These are phyloP conservation scores for Drosophila anomelani DNA, from an alignment of 2,888 invertebrate species.

Conservation along the genomic window DNA sequence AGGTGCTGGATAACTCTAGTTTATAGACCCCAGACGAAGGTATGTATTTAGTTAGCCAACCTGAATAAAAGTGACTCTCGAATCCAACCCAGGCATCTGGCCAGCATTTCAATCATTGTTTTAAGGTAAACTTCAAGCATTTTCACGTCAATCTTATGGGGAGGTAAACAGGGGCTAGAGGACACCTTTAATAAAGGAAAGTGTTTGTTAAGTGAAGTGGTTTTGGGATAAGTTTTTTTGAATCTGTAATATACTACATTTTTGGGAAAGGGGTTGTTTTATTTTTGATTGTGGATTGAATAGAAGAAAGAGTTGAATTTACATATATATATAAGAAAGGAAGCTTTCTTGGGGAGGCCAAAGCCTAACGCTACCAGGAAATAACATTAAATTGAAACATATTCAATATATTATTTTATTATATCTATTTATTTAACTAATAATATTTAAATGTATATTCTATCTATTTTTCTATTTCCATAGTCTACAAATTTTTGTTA, in stretches of 20 bases:
- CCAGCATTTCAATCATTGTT: constrained; percentile 79
- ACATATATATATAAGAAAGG: too few species aligned
- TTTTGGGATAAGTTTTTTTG: background rate
- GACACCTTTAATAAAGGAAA: constrained; percentile 28
- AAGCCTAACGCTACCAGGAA: too few species aligned
- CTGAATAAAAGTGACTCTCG: constrained; percentile 14
- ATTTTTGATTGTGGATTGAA: background rate
- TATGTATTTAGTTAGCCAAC: constrained; percentile 1
- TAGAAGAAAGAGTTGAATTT: background rate
- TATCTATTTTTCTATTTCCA: too few species aligned
- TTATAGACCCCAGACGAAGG: constrained; percentile 35
- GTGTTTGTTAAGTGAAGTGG: constrained; percentile 4
- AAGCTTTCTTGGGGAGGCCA: too few species aligned
- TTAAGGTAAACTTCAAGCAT: constrained; percentile 84
- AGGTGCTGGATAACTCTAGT: constrained; percentile 63
- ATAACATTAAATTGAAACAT: too few species aligned
- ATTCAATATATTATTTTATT: too few species aligned
- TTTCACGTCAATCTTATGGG: constrained; percentile 81
- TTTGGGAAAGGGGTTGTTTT: too few species aligned
- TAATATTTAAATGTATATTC: too few species aligned
- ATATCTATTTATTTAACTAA: too few species aligned
- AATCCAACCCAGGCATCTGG: constrained; percentile 24
- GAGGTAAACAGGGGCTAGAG: constrained; percentile 5
- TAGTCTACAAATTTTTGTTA: too few species aligned
- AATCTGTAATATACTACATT: background rate